phyloP scores from a whole-genome alignment of 2,797 vertebrate genomes.

The Graptemys geographica region DNA sequence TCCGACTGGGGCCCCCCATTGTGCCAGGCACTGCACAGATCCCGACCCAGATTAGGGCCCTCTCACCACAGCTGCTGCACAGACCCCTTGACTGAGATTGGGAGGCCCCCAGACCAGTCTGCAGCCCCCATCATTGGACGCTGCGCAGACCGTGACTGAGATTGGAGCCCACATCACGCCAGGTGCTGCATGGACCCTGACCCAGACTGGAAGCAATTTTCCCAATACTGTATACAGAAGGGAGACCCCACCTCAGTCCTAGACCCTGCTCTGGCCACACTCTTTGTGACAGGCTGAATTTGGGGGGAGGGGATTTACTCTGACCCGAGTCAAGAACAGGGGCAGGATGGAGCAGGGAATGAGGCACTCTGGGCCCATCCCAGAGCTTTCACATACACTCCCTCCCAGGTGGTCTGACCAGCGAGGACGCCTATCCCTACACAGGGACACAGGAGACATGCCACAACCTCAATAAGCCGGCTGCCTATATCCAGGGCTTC shows the following conservation, averaged over 20 bases:
- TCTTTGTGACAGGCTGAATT: background rate
- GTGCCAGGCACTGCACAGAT: background rate
- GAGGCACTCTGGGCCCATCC: background rate
- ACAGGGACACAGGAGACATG: background rate
- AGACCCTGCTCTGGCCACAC: background rate
- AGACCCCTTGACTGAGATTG: background rate
- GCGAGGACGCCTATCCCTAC: background rate
- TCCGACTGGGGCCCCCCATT: background rate
- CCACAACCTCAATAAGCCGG: accelerated
- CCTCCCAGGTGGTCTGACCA: background rate
- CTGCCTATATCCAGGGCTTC: background rate
- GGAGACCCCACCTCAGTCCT: background rate
- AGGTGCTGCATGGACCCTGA: background rate
- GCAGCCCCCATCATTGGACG: accelerated
- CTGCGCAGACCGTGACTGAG: background rate
- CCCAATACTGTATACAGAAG: background rate
- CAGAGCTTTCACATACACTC: background rate
- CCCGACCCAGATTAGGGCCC: too few relatives aligned
- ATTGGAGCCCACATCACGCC: accelerated
- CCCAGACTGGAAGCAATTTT: background rate
- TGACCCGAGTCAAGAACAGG: background rate
- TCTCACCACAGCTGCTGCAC: background rate
- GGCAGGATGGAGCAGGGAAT: background rate
- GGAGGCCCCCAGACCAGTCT: background rate
- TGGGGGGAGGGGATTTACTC: background rate